Conservation (phyloP, 2,888 invertebrate genomes). For the Serrognathus titanus region DNA sequence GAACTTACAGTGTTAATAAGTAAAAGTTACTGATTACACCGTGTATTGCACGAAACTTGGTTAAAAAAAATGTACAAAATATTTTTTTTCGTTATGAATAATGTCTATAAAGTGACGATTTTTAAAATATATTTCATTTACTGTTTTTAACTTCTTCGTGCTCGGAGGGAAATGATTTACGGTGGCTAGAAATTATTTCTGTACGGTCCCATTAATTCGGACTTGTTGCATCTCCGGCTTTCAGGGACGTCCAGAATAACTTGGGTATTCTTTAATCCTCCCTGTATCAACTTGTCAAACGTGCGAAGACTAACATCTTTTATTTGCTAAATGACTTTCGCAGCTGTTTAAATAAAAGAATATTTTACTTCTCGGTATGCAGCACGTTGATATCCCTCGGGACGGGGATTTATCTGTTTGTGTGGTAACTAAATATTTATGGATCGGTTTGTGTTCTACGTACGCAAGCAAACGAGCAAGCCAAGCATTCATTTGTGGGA, state of each 20-base stretch:
- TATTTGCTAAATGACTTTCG: conserved; percentile 36
- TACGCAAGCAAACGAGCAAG: neutral
- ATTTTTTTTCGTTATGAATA: too few species aligned
- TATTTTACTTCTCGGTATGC: conserved; percentile 20
- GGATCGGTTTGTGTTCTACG: conserved; percentile 1
- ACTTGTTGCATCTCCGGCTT: neutral
- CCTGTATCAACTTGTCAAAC: conserved; percentile 19
- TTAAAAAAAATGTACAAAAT: too few species aligned
- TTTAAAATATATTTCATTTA: too few species aligned
- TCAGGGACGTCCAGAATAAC: neutral
- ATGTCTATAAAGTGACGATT: too few species aligned
- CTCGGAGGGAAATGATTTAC: too few species aligned
- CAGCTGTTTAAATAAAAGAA: conserved; percentile 38
- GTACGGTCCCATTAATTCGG: too few species aligned
- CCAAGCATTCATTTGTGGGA: neutral
- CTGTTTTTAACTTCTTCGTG: too few species aligned
- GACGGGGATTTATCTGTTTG: conserved; percentile 26
- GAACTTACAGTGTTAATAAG: too few species aligned
- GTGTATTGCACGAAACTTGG: too few species aligned
- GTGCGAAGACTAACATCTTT: conserved; percentile 24
- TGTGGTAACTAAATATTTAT: conserved; percentile 22
- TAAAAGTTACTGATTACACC: too few species aligned
- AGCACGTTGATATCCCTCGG: conserved; percentile 23
- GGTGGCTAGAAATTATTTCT: too few species aligned
- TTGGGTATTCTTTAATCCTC: conserved; percentile 12